Base-by-base conservation (phyloP, 2,888 invertebrate genomes). In the Coecobrya sp. region DNA sequence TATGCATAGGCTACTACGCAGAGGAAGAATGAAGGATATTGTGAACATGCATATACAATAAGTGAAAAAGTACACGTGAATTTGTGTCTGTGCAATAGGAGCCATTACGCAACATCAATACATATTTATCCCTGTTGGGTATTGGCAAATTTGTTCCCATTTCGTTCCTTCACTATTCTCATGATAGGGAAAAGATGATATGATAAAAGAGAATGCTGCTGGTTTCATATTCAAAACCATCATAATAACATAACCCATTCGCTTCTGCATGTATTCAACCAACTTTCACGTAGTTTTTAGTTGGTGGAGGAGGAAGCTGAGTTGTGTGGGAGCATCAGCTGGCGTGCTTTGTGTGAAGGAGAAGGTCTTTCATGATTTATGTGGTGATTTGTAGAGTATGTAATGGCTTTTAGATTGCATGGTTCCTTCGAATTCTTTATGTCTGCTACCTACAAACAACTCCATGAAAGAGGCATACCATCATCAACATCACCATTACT, bases 361-460 rank as follows among this genome's bases (percentile, higher is more conserved):
- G 65, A 86, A 87, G 86, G 73, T 16, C 68, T 76, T 59, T 73
- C 65, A 70, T 91, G 91, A 91, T 91, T 91, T 91, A 91, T 91
- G 86, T 87, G 87, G 91, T 91, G 91, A 91, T 91, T 87, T 87
- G 87, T 87, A 91, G 91, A 82, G 73, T 91, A 81, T 76, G 87
- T 91, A 91, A 91, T 91, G 91, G 91, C 87, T 91, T 91, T 91
- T 91, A 91, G 86, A 91, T 91, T 91, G 91, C 62, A 86, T 73
- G 55, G 82, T 62, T 89, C 84, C 65, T 62, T 70, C 65, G 19
- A 27, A 65, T 85, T 89, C 89, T 59, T 89, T 25, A 30, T 82
- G 76, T 27, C 22, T 65, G n/a, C 36, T 82, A 55, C 82, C 82
- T 82, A 82, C 73, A 82, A 82, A 82, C 59, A 82, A 82, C 25